Percentiles rank a stretch among this genome's conserved stretches.
Evolutionary conservation across 2,113 vertebrate species (phyloP).

Genomic region (Laticauda colubrina): DNA sequence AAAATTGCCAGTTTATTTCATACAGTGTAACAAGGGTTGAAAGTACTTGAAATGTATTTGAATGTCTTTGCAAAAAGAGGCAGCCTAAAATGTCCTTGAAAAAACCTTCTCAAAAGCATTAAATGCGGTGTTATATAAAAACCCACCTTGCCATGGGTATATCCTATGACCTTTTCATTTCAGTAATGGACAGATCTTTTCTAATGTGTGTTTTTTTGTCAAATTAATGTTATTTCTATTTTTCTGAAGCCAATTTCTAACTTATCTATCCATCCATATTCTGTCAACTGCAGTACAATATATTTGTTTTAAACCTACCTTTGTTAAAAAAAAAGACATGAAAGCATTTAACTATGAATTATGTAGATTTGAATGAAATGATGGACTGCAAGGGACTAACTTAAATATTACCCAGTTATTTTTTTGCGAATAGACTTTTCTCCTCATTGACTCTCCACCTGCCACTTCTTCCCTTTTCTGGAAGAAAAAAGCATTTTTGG

Average conservation of each 20-base stretch:
- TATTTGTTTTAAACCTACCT: constrained; percentile 43
- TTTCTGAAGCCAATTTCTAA: constrained; percentile 31
- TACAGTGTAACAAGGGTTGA: constrained; percentile 50
- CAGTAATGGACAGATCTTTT: neutral
- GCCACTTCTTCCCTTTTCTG: constrained; percentile 28
- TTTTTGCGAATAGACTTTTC: constrained; percentile 35
- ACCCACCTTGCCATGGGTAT: neutral
- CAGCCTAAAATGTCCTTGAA: constrained; percentile 52
- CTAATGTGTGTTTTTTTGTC: constrained; percentile 1
- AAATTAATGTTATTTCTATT: constrained; percentile 24
- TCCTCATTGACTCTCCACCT: constrained; percentile 27
- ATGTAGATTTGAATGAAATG: constrained; percentile 42
- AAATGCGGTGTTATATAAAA: constrained; percentile 15
- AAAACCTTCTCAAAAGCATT: constrained; percentile 41
- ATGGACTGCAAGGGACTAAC: constrained; percentile 43
- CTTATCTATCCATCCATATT: neutral
- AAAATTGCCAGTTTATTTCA: constrained; percentile 43
- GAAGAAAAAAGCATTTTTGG: constrained; percentile 39
- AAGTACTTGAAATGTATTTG: constrained; percentile 53
- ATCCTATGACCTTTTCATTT: constrained; percentile 16
- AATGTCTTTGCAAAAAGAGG: constrained; percentile 47
- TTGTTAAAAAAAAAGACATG: neutral
- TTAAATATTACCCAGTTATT: constrained; percentile 47
- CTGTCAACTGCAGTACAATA: neutral
- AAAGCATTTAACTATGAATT: constrained; percentile 34